These are phyloP conservation scores for Pangasius djambal DNA, from an alignment of 2,797 vertebrate species.

Conservation along the genomic window DNA sequence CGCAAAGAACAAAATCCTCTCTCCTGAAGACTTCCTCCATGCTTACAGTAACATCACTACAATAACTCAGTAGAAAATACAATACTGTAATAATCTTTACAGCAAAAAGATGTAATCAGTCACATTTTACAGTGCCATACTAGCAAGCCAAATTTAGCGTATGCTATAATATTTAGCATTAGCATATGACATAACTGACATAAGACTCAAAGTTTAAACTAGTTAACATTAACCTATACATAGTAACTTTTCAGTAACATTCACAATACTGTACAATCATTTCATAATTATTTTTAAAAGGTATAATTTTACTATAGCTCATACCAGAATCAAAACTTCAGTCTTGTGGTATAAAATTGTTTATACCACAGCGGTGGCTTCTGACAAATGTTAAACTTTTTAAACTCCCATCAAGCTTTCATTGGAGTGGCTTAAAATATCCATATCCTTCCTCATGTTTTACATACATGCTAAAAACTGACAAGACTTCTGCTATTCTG, in stretches of 20 bases:
- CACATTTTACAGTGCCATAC: neutral
- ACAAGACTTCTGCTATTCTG: conserved; percentile 6
- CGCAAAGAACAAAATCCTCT: neutral
- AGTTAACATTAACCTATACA: neutral
- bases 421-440: neutral
- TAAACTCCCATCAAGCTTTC: neutral
- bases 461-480: conserved; percentile 1
- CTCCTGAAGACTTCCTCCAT: neutral
- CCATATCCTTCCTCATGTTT: neutral
- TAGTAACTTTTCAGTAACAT: neutral
- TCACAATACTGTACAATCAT: neutral
- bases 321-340: neutral
- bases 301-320: neutral
- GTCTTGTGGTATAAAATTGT: neutral
- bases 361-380: neutral
- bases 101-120: neutral
- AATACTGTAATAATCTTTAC: neutral
- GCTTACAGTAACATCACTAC: neutral
- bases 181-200: neutral
- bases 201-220: neutral
- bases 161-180: neutral
- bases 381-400: neutral
- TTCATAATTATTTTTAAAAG: conserved; percentile 1
- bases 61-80: neutral
- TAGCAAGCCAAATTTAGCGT: neutral